Evolutionary conservation across 2,113 vertebrate genomes (phyloP).

Genomic region (Myotis davidii): DNA sequence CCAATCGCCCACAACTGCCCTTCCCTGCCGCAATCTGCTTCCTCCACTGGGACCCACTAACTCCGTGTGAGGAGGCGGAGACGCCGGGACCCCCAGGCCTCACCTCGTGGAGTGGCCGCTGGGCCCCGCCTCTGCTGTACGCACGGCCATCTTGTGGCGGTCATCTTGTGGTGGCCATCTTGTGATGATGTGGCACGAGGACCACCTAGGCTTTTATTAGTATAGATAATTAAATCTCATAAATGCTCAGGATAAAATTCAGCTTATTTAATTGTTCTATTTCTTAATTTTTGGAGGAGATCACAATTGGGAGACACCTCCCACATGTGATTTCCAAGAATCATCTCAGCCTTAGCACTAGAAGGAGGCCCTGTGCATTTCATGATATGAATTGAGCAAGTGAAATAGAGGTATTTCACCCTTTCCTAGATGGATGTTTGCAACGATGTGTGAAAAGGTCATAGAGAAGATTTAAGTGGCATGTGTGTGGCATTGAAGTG

Average conservation of each 20-base stretch:
- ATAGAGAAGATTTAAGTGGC: not conserved
- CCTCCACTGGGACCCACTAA: too few relatives aligned
- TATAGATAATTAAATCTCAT: not conserved
- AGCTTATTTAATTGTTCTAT: not conserved
- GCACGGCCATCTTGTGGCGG: too few relatives aligned
- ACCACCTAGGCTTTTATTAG: too few relatives aligned
- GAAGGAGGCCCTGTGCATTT: not conserved
- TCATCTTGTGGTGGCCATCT: too few relatives aligned
- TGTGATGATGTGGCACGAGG: too few relatives aligned
- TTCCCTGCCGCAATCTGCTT: too few relatives aligned
- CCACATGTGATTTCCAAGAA: not conserved
- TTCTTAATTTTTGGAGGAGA: not conserved
- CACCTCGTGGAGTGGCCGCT: too few relatives aligned
- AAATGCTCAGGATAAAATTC: not conserved
- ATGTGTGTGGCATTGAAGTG: not conserved
- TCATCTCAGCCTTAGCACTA: constrained; percentile 12
- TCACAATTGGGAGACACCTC: not conserved
- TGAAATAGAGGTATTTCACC: not conserved
- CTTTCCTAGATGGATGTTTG: not conserved
- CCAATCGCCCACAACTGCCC: too few relatives aligned
- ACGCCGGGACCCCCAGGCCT: too few relatives aligned
- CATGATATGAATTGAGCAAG: not conserved
- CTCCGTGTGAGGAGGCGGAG: too few relatives aligned
- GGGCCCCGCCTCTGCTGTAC: too few relatives aligned
- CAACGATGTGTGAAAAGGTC: not conserved